These are phyloP conservation scores for Pachypanchax playfairii DNA, from an alignment of 2,113 vertebrate species.

Conservation along the genomic window DNA sequence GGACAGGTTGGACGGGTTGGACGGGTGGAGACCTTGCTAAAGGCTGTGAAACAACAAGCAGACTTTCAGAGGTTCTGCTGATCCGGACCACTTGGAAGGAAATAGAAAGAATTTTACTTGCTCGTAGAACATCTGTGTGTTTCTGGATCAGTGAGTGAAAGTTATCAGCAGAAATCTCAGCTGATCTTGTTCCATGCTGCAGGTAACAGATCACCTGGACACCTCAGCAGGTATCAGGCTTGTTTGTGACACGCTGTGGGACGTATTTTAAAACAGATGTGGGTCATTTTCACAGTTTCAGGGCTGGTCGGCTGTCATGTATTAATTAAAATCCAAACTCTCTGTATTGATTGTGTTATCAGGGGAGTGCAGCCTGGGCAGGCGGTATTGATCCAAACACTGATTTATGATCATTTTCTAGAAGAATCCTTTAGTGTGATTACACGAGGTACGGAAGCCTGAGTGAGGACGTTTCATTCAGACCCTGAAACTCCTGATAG, in stretches of 20 bases:
- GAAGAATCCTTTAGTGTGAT: constrained; percentile 95
- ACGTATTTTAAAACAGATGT: constrained; percentile 80
- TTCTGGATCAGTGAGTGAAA: too few species aligned
- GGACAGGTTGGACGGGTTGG: too few species aligned
- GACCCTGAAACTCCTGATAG: not conserved
- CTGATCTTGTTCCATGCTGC: not conserved
- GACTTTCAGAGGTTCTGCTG: too few species aligned
- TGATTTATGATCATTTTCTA: constrained; percentile 99
- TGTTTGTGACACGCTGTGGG: constrained; percentile 81
- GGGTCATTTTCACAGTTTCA: constrained; percentile 92
- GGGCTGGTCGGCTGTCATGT: constrained; percentile 83
- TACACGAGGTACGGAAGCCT: constrained; percentile 90
- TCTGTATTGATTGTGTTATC: constrained; percentile 97
- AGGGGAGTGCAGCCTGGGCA: constrained; percentile 86
- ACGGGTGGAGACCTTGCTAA: too few species aligned
- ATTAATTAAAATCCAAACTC: constrained; percentile 99
- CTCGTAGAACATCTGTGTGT: too few species aligned
- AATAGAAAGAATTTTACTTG: too few species aligned
- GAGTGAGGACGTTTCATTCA: constrained; percentile 77
- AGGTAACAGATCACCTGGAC: too few species aligned
- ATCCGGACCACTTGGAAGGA: too few species aligned
- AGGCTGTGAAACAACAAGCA: too few species aligned
- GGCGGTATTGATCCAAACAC: constrained; percentile 88
- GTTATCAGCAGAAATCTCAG: not conserved
- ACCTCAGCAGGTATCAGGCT: constrained; percentile 78